These are phyloP conservation scores for Ceratina australensis DNA, from an alignment of 1,140 invertebrate species.

Conservation along the genomic window DNA sequence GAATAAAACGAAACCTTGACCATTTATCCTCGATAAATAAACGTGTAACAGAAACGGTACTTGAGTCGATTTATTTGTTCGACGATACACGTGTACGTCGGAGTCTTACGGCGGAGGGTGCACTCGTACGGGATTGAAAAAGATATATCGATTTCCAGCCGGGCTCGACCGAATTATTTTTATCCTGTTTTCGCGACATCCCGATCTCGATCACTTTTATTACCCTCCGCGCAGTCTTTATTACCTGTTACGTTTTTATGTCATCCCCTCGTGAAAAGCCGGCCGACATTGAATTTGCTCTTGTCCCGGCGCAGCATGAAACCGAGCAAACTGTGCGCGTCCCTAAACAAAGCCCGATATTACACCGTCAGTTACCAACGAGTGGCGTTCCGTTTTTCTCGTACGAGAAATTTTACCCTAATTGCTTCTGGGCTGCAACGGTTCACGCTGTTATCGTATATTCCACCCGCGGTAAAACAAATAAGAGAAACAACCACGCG, in stretches of 20 bases:
- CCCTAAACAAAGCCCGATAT: neutral
- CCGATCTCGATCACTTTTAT: neutral
- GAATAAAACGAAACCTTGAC: neutral
- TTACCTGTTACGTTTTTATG: slow-evolving; percentile 3
- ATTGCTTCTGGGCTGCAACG: neutral
- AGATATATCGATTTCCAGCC: no score
- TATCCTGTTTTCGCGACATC: neutral
- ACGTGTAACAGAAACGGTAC: neutral
- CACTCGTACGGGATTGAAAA: no score
- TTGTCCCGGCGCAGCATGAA: no score
- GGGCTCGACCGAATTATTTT: slow-evolving; percentile 1
- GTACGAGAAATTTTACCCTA: neutral
- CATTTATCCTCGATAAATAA: neutral
- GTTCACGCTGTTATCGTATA: no score
- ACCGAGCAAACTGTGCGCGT: neutral
- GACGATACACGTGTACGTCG: no score
- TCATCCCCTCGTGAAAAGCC: neutral
- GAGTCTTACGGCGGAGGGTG: no score
- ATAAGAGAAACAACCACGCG: neutral
- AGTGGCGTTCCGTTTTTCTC: neutral
- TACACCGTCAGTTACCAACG: neutral
- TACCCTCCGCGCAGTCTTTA: neutral
- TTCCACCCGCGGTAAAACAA: no score
- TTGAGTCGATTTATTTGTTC: no score
- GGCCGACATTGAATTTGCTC: neutral